Base-by-base conservation (phyloP, 2,888 invertebrate species). In the Agrochola lychnidis region DNA sequence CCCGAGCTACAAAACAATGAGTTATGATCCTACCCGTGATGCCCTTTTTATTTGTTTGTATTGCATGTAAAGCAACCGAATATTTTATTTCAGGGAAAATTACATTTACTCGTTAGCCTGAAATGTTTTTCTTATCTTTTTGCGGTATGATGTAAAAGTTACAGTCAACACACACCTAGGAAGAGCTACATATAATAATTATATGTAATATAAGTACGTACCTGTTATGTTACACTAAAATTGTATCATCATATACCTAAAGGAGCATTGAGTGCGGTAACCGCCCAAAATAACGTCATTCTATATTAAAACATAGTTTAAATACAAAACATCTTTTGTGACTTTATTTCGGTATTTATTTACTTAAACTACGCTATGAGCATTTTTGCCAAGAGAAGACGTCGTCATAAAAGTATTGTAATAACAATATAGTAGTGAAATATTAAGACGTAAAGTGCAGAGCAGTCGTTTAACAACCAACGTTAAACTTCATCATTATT, bases 1-100 rank as follows among this genome's bases (percentile, higher is more conserved):
- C 88, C 86, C 87, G 89, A 91, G 92, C 91, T 93, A 94, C 94
- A 94, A 95, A 95, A 94, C 94, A 95, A 94, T 94, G 94, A 95
- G 91, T 95, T 95, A 96, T 95, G 95, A 93, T 93, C 91, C 92
- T 86, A 89, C 91, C 89, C 92, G 91, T 92, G 92, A 93, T 93
- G 90, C 90, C 90, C 94, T 94, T 90, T 94, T 95, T 94, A 94
- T 95, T 92, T 91, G 91, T 91, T 94, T 94, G 94, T 95, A 95
- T 94, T 91, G 90, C 93, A 91, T 91, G 92, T 94, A 94, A 94
- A 94, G 90, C 91, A 90, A 87, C 91, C 90, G 91, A 91, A 90
- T 91, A 91, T 91, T 91, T 90, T 90, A 89, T 90, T 90, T 89
- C 89, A 83, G 89, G 85, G 84, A 87, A 88, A 87, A 90, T 90